Conservation (phyloP, 2,797 vertebrate species). For the Synaphobranchus kaupii region DNA sequence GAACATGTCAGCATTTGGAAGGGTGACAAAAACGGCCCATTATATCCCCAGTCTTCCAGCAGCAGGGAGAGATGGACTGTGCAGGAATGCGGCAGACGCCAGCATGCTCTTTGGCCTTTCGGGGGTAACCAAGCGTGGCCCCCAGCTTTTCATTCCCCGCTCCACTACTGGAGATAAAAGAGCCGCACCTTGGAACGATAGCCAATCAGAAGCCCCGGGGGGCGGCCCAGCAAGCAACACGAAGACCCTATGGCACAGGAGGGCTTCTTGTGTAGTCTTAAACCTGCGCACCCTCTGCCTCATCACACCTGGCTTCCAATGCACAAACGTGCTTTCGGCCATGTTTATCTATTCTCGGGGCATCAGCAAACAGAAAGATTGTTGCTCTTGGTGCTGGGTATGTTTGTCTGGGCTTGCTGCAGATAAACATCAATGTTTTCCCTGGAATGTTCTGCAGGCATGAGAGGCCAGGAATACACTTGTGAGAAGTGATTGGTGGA, state of each 20-base stretch:
- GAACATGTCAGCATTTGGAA: conserved; percentile 30
- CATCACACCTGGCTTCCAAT: background rate
- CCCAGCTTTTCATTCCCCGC: conserved; percentile 40
- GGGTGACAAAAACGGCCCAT: conserved; percentile 33
- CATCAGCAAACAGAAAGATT: background rate
- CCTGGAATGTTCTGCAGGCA: background rate
- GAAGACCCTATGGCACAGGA: background rate
- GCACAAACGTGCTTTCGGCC: background rate
- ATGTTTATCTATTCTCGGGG: background rate
- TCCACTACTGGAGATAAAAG: conserved; percentile 47
- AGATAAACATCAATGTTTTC: background rate
- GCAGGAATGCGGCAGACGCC: conserved; percentile 48
- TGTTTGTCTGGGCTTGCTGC: background rate
- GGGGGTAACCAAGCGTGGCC: conserved; percentile 53
- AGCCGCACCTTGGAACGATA: conserved; percentile 21
- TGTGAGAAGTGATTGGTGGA: background rate
- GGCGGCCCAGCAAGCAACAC: too few species aligned
- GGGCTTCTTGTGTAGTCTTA: background rate
- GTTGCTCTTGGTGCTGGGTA: background rate
- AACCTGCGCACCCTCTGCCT: background rate
- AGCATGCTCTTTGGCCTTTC: conserved; percentile 52
- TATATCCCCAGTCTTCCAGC: background rate
- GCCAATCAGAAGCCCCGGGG: background rate
- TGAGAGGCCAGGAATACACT: background rate
- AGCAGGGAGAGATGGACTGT: background rate